These are phyloP conservation scores for Cistogaster globosa DNA, from an alignment of 2,888 invertebrate species.

Conservation along the genomic window DNA sequence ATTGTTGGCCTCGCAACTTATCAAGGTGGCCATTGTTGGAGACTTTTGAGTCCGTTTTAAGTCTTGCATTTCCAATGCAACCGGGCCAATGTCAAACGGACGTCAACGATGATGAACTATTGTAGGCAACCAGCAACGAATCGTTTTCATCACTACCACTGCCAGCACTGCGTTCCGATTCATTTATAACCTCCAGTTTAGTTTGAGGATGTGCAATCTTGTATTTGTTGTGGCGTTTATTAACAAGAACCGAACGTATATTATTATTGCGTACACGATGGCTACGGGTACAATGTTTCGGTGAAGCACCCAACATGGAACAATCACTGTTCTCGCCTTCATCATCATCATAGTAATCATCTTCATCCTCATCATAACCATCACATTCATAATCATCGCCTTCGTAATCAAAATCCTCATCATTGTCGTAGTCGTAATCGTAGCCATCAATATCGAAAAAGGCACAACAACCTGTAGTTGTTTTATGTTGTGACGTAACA, in stretches of 20 bases:
- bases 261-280: conserved; percentile 77
- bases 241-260: conserved; percentile 79
- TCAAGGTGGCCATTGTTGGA: conserved; percentile 34
- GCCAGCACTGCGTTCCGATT: conserved; percentile 81
- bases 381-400: conserved; percentile 76
- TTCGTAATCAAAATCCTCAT: conserved; percentile 75
- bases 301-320: conserved; percentile 77
- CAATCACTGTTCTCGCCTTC: conserved; percentile 75
- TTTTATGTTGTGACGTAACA: conserved; percentile 68
- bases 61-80: conserved; percentile 78
- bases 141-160: conserved; percentile 83
- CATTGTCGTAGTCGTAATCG: conserved; percentile 74
- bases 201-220: conserved; percentile 80
- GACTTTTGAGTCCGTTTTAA: conserved; percentile 35
- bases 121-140: conserved; percentile 82
- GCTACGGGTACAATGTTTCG: conserved; percentile 53
- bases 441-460: conserved; percentile 79
- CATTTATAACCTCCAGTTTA: conserved; percentile 82
- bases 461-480: conserved; percentile 77
- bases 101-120: conserved; percentile 81
- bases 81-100: conserved; percentile 83
- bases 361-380: conserved; percentile 74
- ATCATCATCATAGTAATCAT: conserved; percentile 74
- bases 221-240: conserved; percentile 81
- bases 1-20: conserved; percentile 12